Evolutionary conservation across 2,888 invertebrate species (phyloP).

Genomic region (Sycophila texana): DNA sequence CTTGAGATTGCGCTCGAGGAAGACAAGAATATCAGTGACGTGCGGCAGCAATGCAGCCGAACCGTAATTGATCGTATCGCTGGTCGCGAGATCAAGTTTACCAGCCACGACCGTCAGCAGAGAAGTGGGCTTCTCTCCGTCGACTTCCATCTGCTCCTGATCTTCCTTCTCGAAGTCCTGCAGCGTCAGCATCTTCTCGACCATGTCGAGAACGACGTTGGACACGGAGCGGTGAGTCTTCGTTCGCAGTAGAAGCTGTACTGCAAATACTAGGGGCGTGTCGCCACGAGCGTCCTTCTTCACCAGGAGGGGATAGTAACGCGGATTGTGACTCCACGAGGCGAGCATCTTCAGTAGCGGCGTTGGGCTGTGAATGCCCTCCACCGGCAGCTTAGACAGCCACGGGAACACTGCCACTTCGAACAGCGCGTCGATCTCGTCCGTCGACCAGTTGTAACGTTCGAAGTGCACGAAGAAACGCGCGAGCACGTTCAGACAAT

Average conservation of each 20-base stretch:
- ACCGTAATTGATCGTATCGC: conserved; percentile 82
- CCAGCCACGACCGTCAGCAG: conserved; percentile 61
- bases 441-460: conserved; percentile 83
- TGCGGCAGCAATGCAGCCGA: conserved; percentile 86
- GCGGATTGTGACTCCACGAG: conserved; percentile 88
- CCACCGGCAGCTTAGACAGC: conserved; percentile 84
- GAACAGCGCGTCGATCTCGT: conserved; percentile 86
- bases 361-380: conserved; percentile 90
- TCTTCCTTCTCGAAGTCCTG: conserved; percentile 79
- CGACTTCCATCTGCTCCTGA: conserved; percentile 70
- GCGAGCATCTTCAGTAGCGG: conserved; percentile 87
- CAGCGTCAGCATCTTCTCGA: conserved; percentile 84
- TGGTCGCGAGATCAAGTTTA: conserved; percentile 58
- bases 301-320: conserved; percentile 84
- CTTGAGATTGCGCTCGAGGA: conserved; percentile 82
- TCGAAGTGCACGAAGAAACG: conserved; percentile 89
- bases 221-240: conserved; percentile 83
- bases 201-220: conserved; percentile 83
- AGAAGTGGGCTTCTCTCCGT: conserved; percentile 62
- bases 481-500: conserved; percentile 80
- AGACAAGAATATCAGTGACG: conserved; percentile 83
- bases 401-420: conserved; percentile 89
- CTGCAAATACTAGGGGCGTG: conserved; percentile 82
- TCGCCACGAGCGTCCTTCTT: conserved; percentile 70
- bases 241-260: conserved; percentile 83